phyloP scores from a whole-genome alignment of 2,888 invertebrate genomes.

The Stegana nigrithorax region DNA sequence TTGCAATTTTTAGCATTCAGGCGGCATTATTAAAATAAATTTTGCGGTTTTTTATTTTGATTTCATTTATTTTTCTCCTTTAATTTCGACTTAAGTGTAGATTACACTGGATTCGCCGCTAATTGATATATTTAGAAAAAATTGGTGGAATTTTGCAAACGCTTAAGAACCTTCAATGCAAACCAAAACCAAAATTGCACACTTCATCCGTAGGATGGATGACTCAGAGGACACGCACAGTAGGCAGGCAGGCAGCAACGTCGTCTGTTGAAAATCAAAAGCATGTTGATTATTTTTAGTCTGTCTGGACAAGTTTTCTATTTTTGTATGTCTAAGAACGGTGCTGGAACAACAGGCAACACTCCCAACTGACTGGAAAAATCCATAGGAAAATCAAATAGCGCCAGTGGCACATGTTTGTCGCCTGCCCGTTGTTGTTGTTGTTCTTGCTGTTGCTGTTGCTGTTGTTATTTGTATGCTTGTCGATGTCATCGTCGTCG shows the following conservation, averaged over 20 bases:
- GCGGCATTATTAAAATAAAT: constrained; percentile 55
- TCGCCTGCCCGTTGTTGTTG: background rate
- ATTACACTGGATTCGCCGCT: background rate
- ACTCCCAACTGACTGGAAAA: no score
- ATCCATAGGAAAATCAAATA: no score
- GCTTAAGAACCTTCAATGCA: background rate
- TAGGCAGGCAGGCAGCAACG: no score
- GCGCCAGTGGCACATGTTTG: background rate
- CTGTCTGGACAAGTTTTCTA: constrained; percentile 30
- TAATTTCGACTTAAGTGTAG: background rate
- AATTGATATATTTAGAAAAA: constrained; percentile 17
- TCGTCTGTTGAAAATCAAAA: background rate
- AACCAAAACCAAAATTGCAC: no score
- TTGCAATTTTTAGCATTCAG: constrained; percentile 54
- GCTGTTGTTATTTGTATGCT: background rate
- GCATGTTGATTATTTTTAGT: constrained; percentile 31
- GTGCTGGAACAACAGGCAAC: no score
- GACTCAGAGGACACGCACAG: background rate
- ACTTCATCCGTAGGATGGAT: no score
- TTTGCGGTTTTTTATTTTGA: constrained; percentile 14
- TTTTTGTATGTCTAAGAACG: no score
- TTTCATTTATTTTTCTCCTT: background rate
- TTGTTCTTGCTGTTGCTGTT: background rate
- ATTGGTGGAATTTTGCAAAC: background rate
- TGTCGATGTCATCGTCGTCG: background rate